A percentile compares a stretch with the other conserved stretches of the same genome.
Evolutionary conservation across 2,888 invertebrate species (phyloP).

Genomic region (Apodemia zela): DNA sequence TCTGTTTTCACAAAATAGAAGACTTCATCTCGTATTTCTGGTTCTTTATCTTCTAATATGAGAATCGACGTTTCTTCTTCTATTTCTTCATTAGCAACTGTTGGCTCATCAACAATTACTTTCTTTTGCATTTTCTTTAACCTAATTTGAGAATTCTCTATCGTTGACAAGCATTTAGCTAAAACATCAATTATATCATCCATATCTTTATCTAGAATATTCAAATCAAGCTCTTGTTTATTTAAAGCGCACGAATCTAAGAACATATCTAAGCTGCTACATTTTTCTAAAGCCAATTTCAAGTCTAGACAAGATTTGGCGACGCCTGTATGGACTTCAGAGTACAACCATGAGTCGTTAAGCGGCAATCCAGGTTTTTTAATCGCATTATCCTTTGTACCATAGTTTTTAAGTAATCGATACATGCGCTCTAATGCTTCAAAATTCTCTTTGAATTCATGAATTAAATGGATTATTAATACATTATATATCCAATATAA

Average conservation of each 20-base stretch:
- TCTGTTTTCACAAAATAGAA: slow-evolving; percentile 70
- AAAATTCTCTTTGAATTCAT: slow-evolving; percentile 52
- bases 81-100: slow-evolving; percentile 37
- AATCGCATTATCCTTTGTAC: slow-evolving; percentile 40
- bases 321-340: slow-evolving; percentile 64
- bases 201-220: slow-evolving; percentile 58
- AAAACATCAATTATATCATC: slow-evolving; percentile 60
- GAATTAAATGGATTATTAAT: slow-evolving; percentile 46
- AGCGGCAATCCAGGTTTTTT: slow-evolving; percentile 54
- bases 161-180: slow-evolving; percentile 53
- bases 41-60: slow-evolving; percentile 57
- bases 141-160: slow-evolving; percentile 60
- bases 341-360: slow-evolving; percentile 61
- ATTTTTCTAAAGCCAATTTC: slow-evolving; percentile 58
- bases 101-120: slow-evolving; percentile 35
- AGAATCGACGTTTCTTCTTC: slow-evolving; percentile 40
- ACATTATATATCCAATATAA: slow-evolving; percentile 64
- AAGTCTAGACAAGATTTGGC: slow-evolving; percentile 60
- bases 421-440: slow-evolving; percentile 65
- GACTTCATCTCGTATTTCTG: slow-evolving; percentile 67
- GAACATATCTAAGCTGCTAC: slow-evolving; percentile 61
- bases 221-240: slow-evolving; percentile 56
- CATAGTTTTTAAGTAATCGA: slow-evolving; percentile 60
- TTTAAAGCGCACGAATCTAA: slow-evolving; percentile 66
- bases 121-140: slow-evolving; percentile 61